phyloP scores from a whole-genome alignment of 2,888 invertebrate genomes.

The Sipunculus nudus region DNA sequence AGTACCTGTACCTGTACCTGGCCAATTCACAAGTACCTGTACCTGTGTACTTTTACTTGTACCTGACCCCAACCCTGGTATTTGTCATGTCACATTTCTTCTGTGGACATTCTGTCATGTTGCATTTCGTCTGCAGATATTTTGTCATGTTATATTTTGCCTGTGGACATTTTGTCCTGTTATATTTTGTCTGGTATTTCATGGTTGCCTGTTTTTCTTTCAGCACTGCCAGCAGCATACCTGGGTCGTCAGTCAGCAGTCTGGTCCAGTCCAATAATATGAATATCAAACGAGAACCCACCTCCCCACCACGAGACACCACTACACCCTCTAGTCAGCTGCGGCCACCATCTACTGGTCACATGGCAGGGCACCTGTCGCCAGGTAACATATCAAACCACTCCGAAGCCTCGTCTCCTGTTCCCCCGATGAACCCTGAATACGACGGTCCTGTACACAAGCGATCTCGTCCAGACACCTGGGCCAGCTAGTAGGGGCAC shows the following conservation, averaged over 20 bases:
- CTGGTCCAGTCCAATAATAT: slow-evolving; percentile 59
- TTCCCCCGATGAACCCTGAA: slow-evolving; percentile 49
- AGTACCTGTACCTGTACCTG: no score
- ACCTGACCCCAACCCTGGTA: no score
- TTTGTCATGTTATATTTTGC: no score
- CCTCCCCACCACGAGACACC: slow-evolving; percentile 89
- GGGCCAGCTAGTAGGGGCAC: slow-evolving; percentile 74
- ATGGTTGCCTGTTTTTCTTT: no score
- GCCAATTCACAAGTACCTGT: no score
- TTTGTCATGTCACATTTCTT: no score
- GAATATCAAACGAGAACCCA: slow-evolving; percentile 94
- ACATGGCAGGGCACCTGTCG: slow-evolving; percentile 50
- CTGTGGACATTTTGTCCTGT: no score
- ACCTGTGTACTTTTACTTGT: no score
- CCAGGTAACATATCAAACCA: slow-evolving; percentile 62
- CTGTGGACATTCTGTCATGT: no score
- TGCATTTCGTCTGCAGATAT: no score
- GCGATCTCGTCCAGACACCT: slow-evolving; percentile 84
- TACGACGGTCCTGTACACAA: slow-evolving; percentile 73
- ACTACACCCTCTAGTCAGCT: slow-evolving; percentile 68
- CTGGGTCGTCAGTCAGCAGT: slow-evolving; percentile 22
- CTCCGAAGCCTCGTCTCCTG: slow-evolving; percentile 69
- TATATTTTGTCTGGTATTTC: no score
- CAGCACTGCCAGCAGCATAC: no score
- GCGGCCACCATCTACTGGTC: slow-evolving; percentile 70